Evolutionary conservation across 2,797 vertebrate species (phyloP), one percentile per base, ranked within the genome.

Genomic region (Eulemur albifrons): DNA sequence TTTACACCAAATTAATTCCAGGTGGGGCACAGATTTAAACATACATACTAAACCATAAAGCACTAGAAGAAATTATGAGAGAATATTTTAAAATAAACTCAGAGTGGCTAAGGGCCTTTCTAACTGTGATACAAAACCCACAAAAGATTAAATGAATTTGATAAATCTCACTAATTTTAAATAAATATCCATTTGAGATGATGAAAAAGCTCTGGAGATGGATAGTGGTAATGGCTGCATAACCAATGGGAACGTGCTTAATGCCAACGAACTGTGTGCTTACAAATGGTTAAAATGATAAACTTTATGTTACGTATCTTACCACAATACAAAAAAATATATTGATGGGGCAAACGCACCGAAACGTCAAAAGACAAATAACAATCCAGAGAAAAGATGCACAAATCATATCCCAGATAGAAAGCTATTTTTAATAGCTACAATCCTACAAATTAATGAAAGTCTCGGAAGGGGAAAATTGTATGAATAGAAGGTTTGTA

Each of bases 281-380:
- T 83, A 35, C 80, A 94, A 54, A 18, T 23, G 43, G 50, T 13
- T 82, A 65, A 87, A 50, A 88, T 21, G 35, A 40, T 43, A 75
- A 89, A 30, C 48, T 50, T 30, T 38, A 61, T 7, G 45, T 82
- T 38, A 65, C 4, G 9, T 30, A 30, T 89, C 72, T 81, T 59
- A 65, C n/a, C 17, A 52, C 23, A 77, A 89, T 23, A 57, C 21
- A 65, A 40, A 92, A 92, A 80, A 50, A 50, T 11, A 30, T 14
- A 65, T 7, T n/a, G 9, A 23, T 13, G n/a, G 14, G 9, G 17
- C 1, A 17, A 23, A 15, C 17, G 38, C 15, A 76, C 2, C 27
- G 50, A 97, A 95, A 83, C 54, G 59, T 75, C 63, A 89, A 84
- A 92, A 75, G 57, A 65, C 76, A 96, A 94, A 93, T 35, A 20